A percentile compares a stretch with the other conserved stretches of the same genome.
phyloP scores from a whole-genome alignment of 2,888 invertebrate species.

The Ceratothoa steindachneri region DNA sequence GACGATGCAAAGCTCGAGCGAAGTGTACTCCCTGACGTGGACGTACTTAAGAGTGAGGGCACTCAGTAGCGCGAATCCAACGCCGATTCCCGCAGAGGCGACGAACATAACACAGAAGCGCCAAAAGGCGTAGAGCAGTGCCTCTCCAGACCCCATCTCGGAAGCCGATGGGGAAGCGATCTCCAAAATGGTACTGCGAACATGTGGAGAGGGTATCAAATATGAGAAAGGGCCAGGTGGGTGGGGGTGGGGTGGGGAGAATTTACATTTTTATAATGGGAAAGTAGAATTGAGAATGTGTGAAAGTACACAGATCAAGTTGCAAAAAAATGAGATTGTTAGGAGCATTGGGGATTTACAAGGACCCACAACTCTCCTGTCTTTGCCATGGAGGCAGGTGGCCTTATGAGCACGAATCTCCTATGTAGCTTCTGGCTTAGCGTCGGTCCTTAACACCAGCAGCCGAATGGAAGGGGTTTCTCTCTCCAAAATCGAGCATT shows the following conservation, averaged over 20 bases:
- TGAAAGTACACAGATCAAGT: too few relatives aligned
- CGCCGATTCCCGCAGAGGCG: conserved; percentile 94
- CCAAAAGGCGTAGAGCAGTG: conserved; percentile 79
- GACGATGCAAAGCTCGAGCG: conserved; percentile 97
- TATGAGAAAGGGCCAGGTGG: background rate
- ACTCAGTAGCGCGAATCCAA: conserved; percentile 87
- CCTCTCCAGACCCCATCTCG: conserved; percentile 67
- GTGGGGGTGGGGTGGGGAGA: background rate
- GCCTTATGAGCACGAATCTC: too few relatives aligned
- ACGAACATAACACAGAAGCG: conserved; percentile 94
- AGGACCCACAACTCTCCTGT: too few relatives aligned
- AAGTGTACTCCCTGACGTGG: conserved; percentile 93
- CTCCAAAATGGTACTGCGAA: conserved; percentile 79
- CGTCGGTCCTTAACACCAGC: too few relatives aligned
- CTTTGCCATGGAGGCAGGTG: too few relatives aligned
- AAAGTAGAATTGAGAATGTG: background rate
- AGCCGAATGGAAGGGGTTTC: too few relatives aligned
- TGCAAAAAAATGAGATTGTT: too few relatives aligned
- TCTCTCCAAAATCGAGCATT: too few relatives aligned
- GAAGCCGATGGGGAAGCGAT: conserved; percentile 53
- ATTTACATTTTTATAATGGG: background rate
- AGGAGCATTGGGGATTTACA: too few relatives aligned
- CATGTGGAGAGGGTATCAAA: too few relatives aligned
- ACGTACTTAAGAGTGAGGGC: conserved; percentile 60
- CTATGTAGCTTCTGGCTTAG: too few relatives aligned